Evolutionary conservation across 2,113 vertebrate genomes (phyloP).

Genomic region (Anolis sagrei): DNA sequence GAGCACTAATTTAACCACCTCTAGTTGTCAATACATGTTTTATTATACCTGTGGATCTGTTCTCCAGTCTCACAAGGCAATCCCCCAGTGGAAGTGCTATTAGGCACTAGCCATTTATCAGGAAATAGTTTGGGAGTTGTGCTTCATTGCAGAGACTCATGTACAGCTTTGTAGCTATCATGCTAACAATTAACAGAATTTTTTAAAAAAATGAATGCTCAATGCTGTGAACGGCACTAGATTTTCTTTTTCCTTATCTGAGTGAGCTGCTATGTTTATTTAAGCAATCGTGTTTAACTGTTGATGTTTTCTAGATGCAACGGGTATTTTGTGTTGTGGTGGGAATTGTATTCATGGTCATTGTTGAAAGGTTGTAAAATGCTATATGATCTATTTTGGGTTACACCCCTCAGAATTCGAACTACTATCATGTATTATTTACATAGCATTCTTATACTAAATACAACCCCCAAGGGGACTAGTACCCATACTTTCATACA

Average conservation of each 20-base stretch:
- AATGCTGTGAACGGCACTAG: neutral
- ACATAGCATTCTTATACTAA: no score
- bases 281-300: neutral
- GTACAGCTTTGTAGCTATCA: neutral
- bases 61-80: constrained; percentile 31
- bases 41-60: constrained; percentile 21
- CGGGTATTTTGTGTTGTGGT: constrained; percentile 4
- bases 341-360: constrained; percentile 11
- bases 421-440: no score
- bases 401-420: no score
- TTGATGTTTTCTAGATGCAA: constrained; percentile 4
- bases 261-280: constrained; percentile 19
- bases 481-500: no score
- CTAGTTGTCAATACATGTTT: constrained; percentile 11
- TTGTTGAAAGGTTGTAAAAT: constrained; percentile 33
- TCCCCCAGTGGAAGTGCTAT: constrained; percentile 4
- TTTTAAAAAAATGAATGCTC: neutral
- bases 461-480: no score
- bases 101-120: constrained; percentile 37
- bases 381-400: constrained; percentile 27
- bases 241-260: constrained; percentile 16
- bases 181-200: neutral
- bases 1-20: constrained; percentile 14
- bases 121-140: constrained; percentile 27
- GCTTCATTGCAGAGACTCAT: constrained; percentile 33